A percentile compares a stretch with the other conserved stretches of the same genome.
These are phyloP conservation scores for Intellagama lesueurii DNA, from an alignment of 2,797 vertebrate genomes.

Conservation along the genomic window DNA sequence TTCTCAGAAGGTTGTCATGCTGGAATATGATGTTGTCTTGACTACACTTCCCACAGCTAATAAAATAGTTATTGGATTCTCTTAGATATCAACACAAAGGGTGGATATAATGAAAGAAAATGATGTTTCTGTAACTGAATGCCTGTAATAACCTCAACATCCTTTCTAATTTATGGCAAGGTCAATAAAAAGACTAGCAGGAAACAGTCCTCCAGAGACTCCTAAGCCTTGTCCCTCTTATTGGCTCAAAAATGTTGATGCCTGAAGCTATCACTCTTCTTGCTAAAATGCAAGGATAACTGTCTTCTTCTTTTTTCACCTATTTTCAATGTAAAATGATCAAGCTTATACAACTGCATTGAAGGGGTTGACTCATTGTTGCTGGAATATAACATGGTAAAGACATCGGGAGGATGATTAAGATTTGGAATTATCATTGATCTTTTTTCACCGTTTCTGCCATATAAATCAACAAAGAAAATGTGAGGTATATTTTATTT, in stretches of 20 bases:
- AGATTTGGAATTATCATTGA: neutral
- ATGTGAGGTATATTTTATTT: neutral
- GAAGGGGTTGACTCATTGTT: conserved; percentile 24
- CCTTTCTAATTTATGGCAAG: conserved; percentile 23
- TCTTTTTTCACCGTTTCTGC: conserved; percentile 19
- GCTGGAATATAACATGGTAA: neutral
- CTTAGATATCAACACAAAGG: conserved; percentile 5
- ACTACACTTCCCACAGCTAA: conserved; percentile 12
- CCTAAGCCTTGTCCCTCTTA: conserved; percentile 34
- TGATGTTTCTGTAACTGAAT: conserved; percentile 4
- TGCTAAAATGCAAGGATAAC: conserved; percentile 41
- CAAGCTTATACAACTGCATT: conserved; percentile 18
- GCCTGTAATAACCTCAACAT: neutral
- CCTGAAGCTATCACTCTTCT: conserved; percentile 59
- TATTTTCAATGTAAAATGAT: conserved; percentile 40
- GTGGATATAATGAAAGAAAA: conserved; percentile 10
- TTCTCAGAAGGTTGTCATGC: conserved; percentile 11
- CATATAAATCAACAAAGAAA: neutral
- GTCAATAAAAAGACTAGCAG: conserved; percentile 25
- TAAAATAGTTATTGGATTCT: conserved; percentile 24
- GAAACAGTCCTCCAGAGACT: conserved; percentile 51
- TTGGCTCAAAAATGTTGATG: conserved; percentile 30
- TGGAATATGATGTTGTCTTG: conserved; percentile 9
- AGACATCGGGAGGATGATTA: conserved; percentile 21
- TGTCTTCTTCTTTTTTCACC: conserved; percentile 14